These are phyloP conservation scores for Drosophila eohydei DNA, from an alignment of 2,888 invertebrate genomes.

Conservation along the genomic window DNA sequence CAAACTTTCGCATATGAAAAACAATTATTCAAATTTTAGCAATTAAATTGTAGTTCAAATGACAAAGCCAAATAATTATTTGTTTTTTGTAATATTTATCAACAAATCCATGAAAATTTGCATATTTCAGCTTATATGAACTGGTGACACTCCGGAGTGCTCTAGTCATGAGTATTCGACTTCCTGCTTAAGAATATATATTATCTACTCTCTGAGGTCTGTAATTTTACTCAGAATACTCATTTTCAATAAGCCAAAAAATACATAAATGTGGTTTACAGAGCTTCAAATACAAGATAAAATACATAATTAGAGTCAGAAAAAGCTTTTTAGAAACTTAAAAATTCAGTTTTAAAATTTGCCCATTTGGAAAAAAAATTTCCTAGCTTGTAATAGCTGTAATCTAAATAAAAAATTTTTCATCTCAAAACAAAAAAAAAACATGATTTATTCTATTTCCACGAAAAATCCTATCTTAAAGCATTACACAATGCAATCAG, in stretches of 20 bases:
- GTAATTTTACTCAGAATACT: too few species aligned
- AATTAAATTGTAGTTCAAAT: background rate
- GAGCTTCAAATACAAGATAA: too few species aligned
- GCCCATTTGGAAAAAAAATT: too few species aligned
- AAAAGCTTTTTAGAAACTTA: too few species aligned
- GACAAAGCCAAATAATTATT: background rate
- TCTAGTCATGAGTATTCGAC: too few species aligned
- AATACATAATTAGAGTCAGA: too few species aligned
- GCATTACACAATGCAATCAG: slow-evolving; percentile 11
- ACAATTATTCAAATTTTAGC: background rate
- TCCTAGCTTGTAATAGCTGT: background rate
- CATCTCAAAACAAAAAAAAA: background rate
- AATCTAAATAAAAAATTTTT: background rate
- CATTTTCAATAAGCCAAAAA: too few species aligned
- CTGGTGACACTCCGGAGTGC: too few species aligned
- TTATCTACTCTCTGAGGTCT: too few species aligned
- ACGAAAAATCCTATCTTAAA: background rate
- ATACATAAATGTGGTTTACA: too few species aligned
- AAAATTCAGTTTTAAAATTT: too few species aligned
- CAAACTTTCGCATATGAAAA: background rate
- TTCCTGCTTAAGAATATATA: too few species aligned
- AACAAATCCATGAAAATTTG: background rate
- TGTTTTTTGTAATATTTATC: background rate
- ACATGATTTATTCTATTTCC: background rate
- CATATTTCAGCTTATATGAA: background rate